Conservation (phyloP, 2,888 invertebrate genomes). For the Drosophila neonasuta region DNA sequence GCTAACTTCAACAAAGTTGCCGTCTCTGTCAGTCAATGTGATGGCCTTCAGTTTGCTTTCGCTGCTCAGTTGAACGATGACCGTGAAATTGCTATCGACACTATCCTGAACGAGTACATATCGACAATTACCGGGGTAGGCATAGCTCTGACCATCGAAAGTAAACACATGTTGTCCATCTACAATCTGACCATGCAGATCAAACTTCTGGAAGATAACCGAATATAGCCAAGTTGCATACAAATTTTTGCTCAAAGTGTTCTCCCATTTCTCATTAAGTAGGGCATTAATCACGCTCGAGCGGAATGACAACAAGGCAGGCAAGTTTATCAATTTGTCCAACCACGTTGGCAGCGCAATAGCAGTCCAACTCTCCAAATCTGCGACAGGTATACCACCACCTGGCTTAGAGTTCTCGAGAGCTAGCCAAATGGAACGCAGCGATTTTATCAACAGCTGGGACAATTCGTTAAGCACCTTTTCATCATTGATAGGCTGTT, state of each 20-base stretch:
- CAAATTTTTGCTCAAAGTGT: constrained; percentile 78
- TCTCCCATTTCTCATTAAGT: constrained; percentile 85
- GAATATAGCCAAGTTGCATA: constrained; percentile 79
- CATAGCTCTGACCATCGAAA: constrained; percentile 91
- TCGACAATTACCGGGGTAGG: constrained; percentile 91
- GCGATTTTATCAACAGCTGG: constrained; percentile 84
- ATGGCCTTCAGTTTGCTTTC: constrained; percentile 87
- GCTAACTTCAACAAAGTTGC: constrained; percentile 85
- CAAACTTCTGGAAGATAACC: constrained; percentile 85
- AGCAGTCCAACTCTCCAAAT: constrained; percentile 46
- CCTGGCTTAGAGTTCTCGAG: constrained; percentile 47
- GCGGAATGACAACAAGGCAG: constrained; percentile 84
- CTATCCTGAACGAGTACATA: constrained; percentile 93
- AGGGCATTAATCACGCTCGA: constrained; percentile 86
- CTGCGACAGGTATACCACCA: constrained; percentile 21
- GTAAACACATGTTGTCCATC: constrained; percentile 94
- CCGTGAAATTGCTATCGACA: constrained; percentile 92
- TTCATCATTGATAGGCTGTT: constrained; percentile 85
- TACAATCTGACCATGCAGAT: constrained; percentile 87
- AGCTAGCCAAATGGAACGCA: constrained; percentile 83
- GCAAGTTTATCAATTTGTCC: constrained; percentile 83
- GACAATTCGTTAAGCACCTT: constrained; percentile 86
- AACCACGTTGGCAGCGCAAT: constrained; percentile 78
- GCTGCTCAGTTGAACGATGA: constrained; percentile 87
- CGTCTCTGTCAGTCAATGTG: constrained; percentile 87